Conservation (phyloP, 2,797 vertebrate species). For the Cuniculus paca region DNA sequence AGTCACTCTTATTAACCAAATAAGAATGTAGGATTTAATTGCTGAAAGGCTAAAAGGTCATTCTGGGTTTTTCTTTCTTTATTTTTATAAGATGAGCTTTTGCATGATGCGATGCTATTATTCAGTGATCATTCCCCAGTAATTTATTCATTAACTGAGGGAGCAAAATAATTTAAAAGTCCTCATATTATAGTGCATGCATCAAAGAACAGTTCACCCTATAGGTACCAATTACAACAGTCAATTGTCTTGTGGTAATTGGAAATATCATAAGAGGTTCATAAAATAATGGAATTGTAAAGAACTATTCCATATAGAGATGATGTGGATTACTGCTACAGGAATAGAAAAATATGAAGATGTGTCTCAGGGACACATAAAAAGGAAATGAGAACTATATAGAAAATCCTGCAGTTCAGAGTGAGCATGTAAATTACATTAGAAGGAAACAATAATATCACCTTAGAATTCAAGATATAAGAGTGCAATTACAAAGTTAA, state of each 20-base stretch:
- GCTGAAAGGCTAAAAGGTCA: conserved; percentile 57
- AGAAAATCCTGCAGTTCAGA: background rate
- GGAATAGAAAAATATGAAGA: background rate
- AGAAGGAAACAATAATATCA: background rate
- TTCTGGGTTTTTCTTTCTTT: background rate
- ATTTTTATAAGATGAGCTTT: conserved; percentile 51
- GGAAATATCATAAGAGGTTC: conserved; percentile 60
- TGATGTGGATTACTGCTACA: background rate
- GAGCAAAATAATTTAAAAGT: conserved; percentile 69
- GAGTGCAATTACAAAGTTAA: background rate
- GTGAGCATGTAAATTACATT: background rate
- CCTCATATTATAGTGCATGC: conserved; percentile 32
- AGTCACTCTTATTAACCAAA: background rate
- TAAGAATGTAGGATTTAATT: conserved; percentile 41
- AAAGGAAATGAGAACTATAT: background rate
- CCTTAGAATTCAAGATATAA: background rate
- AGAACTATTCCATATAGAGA: background rate
- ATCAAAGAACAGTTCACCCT: conserved; percentile 70
- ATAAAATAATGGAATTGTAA: conserved; percentile 60
- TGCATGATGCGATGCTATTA: conserved; percentile 44
- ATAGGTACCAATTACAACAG: conserved; percentile 50
- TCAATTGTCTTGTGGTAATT: conserved; percentile 70
- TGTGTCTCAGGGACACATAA: background rate
- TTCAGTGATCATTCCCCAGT: conserved; percentile 64
- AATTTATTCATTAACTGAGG: conserved; percentile 74